phyloP scores from a whole-genome alignment of 2,888 invertebrate genomes.

The Augiades crinisus region DNA sequence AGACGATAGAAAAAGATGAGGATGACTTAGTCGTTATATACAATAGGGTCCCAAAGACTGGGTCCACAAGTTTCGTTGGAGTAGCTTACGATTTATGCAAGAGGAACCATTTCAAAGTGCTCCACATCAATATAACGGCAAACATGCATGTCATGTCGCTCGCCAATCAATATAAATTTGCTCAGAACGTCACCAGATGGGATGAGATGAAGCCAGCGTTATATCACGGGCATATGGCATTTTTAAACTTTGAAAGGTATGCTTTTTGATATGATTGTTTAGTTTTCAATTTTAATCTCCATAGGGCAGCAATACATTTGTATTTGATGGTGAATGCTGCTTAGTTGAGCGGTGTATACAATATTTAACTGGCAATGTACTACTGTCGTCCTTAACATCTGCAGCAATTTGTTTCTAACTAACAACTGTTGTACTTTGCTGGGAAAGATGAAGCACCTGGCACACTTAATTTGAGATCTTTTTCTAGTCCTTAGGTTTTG shows the following conservation, averaged over 20 bases:
- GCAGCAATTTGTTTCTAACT: too few relatives aligned
- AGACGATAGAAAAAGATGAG: constrained; percentile 59
- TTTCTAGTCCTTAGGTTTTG: too few relatives aligned
- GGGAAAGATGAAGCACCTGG: too few relatives aligned
- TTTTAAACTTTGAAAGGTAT: constrained; percentile 96
- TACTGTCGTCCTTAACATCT: too few relatives aligned
- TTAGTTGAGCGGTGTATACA: too few relatives aligned
- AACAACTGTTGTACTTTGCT: too few relatives aligned
- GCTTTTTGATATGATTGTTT: too few relatives aligned
- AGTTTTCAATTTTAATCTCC: too few relatives aligned
- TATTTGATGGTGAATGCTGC: too few relatives aligned
- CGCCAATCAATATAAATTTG: constrained; percentile 94
- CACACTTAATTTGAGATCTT: too few relatives aligned
- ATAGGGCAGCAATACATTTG: too few relatives aligned
- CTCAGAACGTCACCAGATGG: constrained; percentile 95
- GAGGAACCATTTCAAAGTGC: constrained; percentile 82
- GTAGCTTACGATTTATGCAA: constrained; percentile 94
- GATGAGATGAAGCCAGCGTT: constrained; percentile 94
- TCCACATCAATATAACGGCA: constrained; percentile 97
- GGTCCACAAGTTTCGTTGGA: constrained; percentile 97
- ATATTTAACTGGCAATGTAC: background rate
- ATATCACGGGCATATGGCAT: constrained; percentile 99
- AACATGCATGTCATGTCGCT: constrained; percentile 97
- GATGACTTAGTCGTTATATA: constrained; percentile 93
- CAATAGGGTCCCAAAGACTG: constrained; percentile 98